Conservation (phyloP, 2,888 invertebrate genomes). For the Eupeodes latifasciatus region DNA sequence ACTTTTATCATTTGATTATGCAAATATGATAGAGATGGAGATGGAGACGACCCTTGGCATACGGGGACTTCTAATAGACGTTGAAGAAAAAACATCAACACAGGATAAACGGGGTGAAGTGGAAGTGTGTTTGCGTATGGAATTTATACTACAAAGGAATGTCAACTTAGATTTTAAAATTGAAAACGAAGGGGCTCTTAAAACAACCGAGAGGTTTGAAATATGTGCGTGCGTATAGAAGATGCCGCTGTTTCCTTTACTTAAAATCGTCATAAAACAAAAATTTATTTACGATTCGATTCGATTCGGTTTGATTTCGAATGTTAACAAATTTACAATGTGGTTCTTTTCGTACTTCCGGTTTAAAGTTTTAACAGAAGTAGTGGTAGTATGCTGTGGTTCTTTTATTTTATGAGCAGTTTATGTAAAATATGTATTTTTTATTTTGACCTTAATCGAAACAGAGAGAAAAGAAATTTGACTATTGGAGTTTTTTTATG, state of each 20-base stretch:
- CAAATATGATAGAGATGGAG: constrained; percentile 83
- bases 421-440: constrained; percentile 51
- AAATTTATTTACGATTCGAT: constrained; percentile 69
- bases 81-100: constrained; percentile 1
- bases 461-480: background rate
- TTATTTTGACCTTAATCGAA: background rate
- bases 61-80: constrained; percentile 79
- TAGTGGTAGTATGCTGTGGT: constrained; percentile 14
- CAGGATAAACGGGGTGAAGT: background rate
- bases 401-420: constrained; percentile 43
- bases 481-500: too few species aligned
- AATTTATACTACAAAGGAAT: background rate
- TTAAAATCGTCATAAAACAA: constrained; percentile 29
- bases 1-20: constrained; percentile 84
- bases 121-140: background rate
- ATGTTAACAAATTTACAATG: constrained; percentile 64
- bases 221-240: background rate
- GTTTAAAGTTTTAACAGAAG: constrained; percentile 47
- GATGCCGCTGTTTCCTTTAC: constrained; percentile 26
- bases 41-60: constrained; percentile 84
- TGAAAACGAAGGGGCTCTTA: background rate
- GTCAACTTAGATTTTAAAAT: background rate
- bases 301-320: constrained; percentile 66
- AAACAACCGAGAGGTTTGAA: background rate
- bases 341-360: constrained; percentile 55